Evolutionary conservation across 2,113 vertebrate genomes (phyloP).

Genomic region (Pongo abelii): DNA sequence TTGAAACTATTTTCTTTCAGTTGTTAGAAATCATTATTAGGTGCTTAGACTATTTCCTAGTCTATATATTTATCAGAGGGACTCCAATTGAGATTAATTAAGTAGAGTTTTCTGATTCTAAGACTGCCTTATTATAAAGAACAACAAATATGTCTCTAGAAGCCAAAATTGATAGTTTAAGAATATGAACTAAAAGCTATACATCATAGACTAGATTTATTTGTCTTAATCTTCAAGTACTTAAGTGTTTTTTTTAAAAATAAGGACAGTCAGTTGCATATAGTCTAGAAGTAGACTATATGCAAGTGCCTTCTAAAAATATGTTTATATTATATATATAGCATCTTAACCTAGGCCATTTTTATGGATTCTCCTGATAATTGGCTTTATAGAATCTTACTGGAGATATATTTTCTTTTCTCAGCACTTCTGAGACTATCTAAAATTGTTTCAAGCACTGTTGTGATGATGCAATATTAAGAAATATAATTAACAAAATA

Average conservation of each 20-base stretch:
- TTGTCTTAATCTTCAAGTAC: not conserved
- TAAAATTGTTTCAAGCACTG: not conserved
- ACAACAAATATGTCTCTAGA: not conserved
- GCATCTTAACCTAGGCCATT: not conserved
- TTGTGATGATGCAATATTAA: not conserved
- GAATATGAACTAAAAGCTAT: not conserved
- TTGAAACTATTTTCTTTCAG: not conserved
- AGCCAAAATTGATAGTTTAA: not conserved
- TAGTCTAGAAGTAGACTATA: not conserved
- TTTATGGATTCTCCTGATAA: not conserved
- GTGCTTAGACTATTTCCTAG: not conserved
- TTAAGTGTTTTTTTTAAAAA: not conserved
- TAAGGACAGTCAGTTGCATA: not conserved
- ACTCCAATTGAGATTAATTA: not conserved
- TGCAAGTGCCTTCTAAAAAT: not conserved
- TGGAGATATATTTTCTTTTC: not conserved
- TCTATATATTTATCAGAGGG: not conserved
- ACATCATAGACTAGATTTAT: not conserved
- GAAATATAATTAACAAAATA: slow-evolving; percentile 24
- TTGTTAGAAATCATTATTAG: not conserved
- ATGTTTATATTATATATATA: not conserved
- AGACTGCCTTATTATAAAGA: not conserved
- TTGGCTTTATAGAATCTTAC: not conserved
- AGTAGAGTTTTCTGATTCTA: not conserved
- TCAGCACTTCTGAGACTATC: not conserved